Conservation (phyloP, 2,888 invertebrate genomes). For the Eupithecia vulgata region DNA sequence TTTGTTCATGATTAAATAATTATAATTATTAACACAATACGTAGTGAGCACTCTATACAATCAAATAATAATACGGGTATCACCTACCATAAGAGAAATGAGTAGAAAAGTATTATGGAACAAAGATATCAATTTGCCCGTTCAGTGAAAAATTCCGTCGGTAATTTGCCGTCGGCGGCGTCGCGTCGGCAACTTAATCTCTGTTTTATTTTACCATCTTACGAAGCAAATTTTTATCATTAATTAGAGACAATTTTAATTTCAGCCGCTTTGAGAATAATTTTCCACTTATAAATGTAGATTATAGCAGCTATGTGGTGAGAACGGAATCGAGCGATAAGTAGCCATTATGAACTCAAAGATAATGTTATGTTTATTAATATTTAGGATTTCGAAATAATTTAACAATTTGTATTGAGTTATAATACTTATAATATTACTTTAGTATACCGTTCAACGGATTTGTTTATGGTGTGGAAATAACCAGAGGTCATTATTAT, state of each 20-base stretch:
- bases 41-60: neutral
- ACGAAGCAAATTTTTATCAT: conserved; percentile 14
- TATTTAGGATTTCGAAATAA: conserved; percentile 12
- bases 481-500: neutral
- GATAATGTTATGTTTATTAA: conserved; percentile 22
- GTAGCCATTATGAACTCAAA: conserved; percentile 5
- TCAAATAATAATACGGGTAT: neutral
- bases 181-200: neutral
- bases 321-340: conserved; percentile 11
- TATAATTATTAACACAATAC: neutral
- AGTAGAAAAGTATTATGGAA: neutral
- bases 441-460: neutral
- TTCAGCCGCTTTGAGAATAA: conserved; percentile 20
- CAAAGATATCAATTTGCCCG: neutral
- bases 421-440: conserved; percentile 8
- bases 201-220: conserved; percentile 12
- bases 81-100: neutral
- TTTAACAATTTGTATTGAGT: conserved; percentile 15
- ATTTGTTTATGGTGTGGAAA: conserved; percentile 6
- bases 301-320: conserved; percentile 17
- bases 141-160: conserved; percentile 9
- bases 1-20: neutral
- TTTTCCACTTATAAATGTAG: conserved; percentile 17
- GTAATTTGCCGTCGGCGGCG: conserved; percentile 21
- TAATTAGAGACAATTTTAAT: conserved; percentile 12